phyloP scores from a whole-genome alignment of 2,113 vertebrate species.

The Gambusia affinis region DNA sequence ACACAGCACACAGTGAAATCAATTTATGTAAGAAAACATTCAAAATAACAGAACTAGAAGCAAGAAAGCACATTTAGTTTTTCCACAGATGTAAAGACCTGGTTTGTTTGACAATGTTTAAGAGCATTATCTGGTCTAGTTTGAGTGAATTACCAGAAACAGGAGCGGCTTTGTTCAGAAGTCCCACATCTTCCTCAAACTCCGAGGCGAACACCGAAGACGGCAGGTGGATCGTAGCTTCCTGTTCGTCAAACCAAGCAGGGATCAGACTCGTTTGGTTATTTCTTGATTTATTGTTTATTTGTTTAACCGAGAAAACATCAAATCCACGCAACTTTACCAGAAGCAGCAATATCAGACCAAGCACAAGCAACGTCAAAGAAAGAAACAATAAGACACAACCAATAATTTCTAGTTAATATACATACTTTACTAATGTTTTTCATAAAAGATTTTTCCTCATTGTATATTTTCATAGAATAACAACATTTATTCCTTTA shows the following conservation, averaged over 20 bases:
- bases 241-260: slow-evolving; percentile 70
- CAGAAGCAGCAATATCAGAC: not conserved
- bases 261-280: not conserved
- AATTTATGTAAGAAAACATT: not conserved
- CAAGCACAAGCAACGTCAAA: too few species aligned
- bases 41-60: too few species aligned
- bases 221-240: slow-evolving; percentile 86
- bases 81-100: not conserved
- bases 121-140: not conserved
- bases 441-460: too few species aligned
- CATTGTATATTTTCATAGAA: not conserved
- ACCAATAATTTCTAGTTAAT: too few species aligned
- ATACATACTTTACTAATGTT: too few species aligned
- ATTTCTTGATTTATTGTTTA: not conserved
- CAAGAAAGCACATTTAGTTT: not conserved
- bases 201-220: slow-evolving; percentile 97
- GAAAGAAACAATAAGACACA: too few species aligned
- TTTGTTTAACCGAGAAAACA: too few species aligned
- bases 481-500: too few species aligned
- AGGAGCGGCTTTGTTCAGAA: slow-evolving; percentile 98
- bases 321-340: not conserved
- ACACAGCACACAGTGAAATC: rapidly evolving
- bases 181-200: slow-evolving; percentile 94
- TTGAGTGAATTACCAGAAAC: slow-evolving; percentile 84
- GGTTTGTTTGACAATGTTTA: too few species aligned